Percentiles rank a stretch among this genome's conserved stretches.
These are phyloP conservation scores for Eulemur mongoz DNA, from an alignment of 2,797 vertebrate species.

Conservation along the genomic window DNA sequence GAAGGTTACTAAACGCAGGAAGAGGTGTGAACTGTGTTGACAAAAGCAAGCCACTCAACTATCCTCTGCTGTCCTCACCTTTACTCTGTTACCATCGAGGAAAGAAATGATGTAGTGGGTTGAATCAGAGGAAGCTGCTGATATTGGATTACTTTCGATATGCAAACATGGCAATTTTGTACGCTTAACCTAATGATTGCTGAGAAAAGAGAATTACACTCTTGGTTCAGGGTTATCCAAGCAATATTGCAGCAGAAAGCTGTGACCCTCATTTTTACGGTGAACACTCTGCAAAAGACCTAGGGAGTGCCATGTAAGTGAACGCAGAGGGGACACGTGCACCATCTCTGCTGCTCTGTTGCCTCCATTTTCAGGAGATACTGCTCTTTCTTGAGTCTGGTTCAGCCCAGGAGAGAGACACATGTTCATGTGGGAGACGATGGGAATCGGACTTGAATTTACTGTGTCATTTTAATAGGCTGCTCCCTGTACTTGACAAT, in stretches of 20 bases:
- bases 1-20: background rate
- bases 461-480: constrained; percentile 7
- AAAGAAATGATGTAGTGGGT: background rate
- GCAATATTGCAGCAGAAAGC: background rate
- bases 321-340: background rate
- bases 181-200: background rate
- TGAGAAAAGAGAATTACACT: background rate
- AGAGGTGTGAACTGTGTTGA: background rate
- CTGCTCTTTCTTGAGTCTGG: background rate
- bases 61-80: background rate
- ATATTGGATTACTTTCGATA: background rate
- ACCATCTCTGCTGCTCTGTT: background rate
- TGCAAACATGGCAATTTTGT: background rate
- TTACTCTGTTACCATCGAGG: background rate
- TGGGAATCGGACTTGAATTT: background rate
- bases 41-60: background rate
- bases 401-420: background rate
- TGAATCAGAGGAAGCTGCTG: background rate
- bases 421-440: background rate
- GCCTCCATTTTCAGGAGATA: background rate
- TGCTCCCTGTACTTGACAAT: background rate
- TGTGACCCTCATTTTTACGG: background rate
- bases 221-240: background rate
- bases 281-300: background rate
- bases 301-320: background rate